phyloP scores from a whole-genome alignment of 2,797 vertebrate genomes.

The Enoplosus armatus region DNA sequence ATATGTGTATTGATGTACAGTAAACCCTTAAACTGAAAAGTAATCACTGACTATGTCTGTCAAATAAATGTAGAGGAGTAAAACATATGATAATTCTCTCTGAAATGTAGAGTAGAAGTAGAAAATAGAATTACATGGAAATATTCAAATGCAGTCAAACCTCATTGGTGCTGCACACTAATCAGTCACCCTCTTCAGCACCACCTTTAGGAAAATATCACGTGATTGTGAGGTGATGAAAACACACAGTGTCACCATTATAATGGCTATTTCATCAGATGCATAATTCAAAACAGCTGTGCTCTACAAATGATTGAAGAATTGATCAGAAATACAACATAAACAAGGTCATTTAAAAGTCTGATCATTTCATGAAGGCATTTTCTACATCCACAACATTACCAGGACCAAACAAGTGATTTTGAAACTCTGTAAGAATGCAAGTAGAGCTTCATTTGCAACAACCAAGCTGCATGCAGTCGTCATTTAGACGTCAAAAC shows the following conservation, averaged over 20 bases:
- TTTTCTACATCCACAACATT: background rate
- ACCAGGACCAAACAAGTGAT: background rate
- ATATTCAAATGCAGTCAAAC: background rate
- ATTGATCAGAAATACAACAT: background rate
- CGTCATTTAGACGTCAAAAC: background rate
- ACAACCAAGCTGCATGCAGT: background rate
- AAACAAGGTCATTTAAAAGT: background rate
- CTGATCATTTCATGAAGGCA: background rate
- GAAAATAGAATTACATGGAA: background rate
- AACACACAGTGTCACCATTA: background rate
- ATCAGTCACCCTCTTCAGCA: background rate
- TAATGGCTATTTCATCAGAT: background rate
- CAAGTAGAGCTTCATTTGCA: background rate
- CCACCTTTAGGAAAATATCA: background rate
- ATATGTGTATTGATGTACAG: background rate
- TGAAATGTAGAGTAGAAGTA: background rate
- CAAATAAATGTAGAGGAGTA: background rate
- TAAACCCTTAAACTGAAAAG: background rate
- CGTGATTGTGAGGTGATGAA: background rate
- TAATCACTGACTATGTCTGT: background rate
- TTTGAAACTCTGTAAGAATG: background rate
- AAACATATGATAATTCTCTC: background rate
- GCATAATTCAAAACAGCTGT: background rate
- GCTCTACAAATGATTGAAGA: background rate
- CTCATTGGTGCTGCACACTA: background rate